Conservation (phyloP, 2,797 vertebrate genomes). For the Myoxocephalus aenaeus region DNA sequence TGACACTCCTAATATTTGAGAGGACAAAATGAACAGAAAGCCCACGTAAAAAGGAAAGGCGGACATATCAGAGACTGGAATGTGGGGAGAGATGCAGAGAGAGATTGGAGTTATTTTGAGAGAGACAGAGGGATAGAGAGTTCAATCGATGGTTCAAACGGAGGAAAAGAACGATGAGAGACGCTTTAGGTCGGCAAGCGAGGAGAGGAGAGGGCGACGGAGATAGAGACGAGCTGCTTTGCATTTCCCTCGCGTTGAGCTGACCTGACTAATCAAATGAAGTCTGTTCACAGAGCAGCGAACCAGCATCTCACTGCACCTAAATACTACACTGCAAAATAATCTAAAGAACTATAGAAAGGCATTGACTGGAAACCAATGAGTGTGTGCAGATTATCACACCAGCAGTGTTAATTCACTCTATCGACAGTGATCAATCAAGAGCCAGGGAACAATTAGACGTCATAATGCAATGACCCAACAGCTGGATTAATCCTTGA, state of each 20-base stretch:
- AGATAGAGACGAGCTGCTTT: constrained; percentile 51
- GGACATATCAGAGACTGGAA: too few species aligned
- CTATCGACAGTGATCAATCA: background rate
- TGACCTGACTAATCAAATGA: constrained; percentile 51
- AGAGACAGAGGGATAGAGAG: constrained; percentile 15
- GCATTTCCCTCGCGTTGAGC: constrained; percentile 53
- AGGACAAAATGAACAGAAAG: too few species aligned
- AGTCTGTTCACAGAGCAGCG: constrained; percentile 44
- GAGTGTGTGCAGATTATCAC: background rate
- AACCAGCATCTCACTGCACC: background rate
- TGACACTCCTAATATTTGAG: too few species aligned
- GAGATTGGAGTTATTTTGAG: background rate
- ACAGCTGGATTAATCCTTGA: too few species aligned
- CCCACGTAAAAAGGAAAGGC: too few species aligned
- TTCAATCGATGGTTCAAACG: background rate
- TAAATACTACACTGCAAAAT: background rate
- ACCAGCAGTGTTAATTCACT: background rate
- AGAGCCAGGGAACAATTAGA: too few species aligned
- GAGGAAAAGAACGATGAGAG: constrained; percentile 29
- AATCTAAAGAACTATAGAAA: background rate
- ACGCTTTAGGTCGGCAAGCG: constrained; percentile 24
- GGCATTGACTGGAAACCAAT: background rate
- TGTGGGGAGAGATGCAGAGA: background rate
- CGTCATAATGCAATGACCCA: too few species aligned
- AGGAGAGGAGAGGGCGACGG: constrained; percentile 30